A percentile compares a stretch with the other conserved stretches of the same genome.
phyloP scores from a whole-genome alignment of 1,140 invertebrate species.

The Drosophila rufa region DNA sequence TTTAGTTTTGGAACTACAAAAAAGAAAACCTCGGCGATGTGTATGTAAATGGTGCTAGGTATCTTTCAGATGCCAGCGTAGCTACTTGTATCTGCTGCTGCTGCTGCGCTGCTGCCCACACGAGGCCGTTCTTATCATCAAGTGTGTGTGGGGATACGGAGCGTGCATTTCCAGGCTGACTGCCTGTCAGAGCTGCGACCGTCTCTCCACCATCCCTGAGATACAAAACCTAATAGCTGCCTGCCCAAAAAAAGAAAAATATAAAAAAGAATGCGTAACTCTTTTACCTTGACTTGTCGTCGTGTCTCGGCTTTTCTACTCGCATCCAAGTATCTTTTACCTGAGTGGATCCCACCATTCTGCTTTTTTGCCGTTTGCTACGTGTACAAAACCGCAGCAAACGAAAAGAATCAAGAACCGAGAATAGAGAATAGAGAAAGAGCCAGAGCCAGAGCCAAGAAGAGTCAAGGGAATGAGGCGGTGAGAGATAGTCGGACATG shows the following conservation, averaged over 20 bases:
- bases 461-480: slow-evolving; percentile 1
- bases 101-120: slow-evolving; percentile 25
- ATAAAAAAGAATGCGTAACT: slow-evolving; percentile 66
- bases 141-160: slow-evolving; percentile 15
- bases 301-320: slow-evolving; percentile 38
- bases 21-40: slow-evolving; percentile 6
- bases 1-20: slow-evolving; percentile 2
- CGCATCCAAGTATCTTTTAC: slow-evolving; percentile 36
- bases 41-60: slow-evolving; percentile 23
- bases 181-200: slow-evolving; percentile 1
- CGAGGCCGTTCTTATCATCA: slow-evolving; percentile 37
- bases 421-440: slow-evolving; percentile 1
- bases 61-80: slow-evolving; percentile 29
- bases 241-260: slow-evolving; percentile 21
- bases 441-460: background rate
- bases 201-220: slow-evolving; percentile 23
- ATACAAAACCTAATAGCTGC: slow-evolving; percentile 44
- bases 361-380: slow-evolving; percentile 39
- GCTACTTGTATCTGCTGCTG: slow-evolving; percentile 22
- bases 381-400: slow-evolving; percentile 36
- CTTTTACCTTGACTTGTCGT: slow-evolving; percentile 77
- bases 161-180: slow-evolving; percentile 46
- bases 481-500: slow-evolving; percentile 11
- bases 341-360: slow-evolving; percentile 29
- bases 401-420: slow-evolving; percentile 7